Percentiles rank a stretch among this genome's conserved stretches.
phyloP scores from a whole-genome alignment of 2,888 invertebrate species.

The Nomada fabriciana region DNA sequence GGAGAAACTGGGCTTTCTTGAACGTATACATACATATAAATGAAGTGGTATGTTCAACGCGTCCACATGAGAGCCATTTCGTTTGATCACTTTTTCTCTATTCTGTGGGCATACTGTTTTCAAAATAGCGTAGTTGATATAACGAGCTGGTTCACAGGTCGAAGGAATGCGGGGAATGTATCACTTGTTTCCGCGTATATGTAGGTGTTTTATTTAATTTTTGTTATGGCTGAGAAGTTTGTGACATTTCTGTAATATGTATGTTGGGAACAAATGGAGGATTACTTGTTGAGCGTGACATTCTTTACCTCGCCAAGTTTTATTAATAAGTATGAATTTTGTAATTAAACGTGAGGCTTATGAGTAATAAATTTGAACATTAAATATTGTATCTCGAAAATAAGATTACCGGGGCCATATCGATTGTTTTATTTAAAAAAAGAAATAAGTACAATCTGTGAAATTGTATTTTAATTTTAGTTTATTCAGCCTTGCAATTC shows the following conservation, averaged over 20 bases:
- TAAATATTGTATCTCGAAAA: not conserved
- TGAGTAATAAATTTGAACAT: too few relatives aligned
- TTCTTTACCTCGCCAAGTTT: not conserved
- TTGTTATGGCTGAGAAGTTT: not conserved
- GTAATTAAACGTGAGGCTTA: too few relatives aligned
- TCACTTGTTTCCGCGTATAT: constrained; percentile 33
- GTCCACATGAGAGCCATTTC: not conserved
- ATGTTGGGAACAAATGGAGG: not conserved
- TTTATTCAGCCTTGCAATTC: not conserved
- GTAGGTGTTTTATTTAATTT: not conserved
- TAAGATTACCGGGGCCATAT: not conserved
- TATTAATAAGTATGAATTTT: not conserved
- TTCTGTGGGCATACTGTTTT: not conserved
- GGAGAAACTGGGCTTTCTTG: constrained; percentile 35
- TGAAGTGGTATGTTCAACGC: constrained; percentile 37
- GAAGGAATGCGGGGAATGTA: constrained; percentile 25
- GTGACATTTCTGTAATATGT: not conserved
- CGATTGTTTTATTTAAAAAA: not conserved
- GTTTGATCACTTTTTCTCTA: not conserved
- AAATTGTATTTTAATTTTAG: not conserved
- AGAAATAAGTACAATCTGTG: not conserved
- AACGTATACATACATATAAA: constrained; percentile 9
- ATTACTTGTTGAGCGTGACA: not conserved
- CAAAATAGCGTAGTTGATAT: not conserved
- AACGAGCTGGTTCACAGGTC: not conserved